A percentile compares a stretch with the other conserved stretches of the same genome.
Evolutionary conservation across 2,113 vertebrate genomes (phyloP).

Genomic region (Halichoerus grypus): DNA sequence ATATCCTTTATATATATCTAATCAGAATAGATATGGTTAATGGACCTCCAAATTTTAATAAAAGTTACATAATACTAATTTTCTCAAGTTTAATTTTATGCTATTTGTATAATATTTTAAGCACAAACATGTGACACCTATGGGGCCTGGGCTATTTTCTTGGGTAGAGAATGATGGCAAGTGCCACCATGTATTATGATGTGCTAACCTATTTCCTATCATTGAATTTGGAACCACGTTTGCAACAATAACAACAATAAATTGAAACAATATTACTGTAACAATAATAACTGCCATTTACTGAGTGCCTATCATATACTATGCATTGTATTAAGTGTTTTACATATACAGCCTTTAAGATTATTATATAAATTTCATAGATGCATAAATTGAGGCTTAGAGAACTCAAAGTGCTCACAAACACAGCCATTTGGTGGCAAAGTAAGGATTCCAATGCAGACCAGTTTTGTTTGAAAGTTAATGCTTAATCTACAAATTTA

Average conservation of each 20-base stretch:
- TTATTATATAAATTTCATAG: not conserved
- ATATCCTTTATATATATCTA: not conserved
- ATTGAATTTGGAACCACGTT: not conserved
- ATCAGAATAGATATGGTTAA: not conserved
- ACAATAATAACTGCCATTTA: not conserved
- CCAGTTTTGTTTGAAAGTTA: not conserved
- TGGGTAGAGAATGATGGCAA: not conserved
- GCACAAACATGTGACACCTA: not conserved
- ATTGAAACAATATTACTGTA: not conserved
- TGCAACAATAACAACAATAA: not conserved
- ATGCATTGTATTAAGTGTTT: not conserved
- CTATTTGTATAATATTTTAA: not conserved
- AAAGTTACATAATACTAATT: not conserved
- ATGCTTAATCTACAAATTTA: not conserved
- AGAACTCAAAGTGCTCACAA: not conserved
- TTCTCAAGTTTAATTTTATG: constrained; percentile 21
- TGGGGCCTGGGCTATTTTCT: not conserved
- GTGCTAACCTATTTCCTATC: not conserved
- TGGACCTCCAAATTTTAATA: not conserved
- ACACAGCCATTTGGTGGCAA: not conserved
- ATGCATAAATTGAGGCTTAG: not conserved
- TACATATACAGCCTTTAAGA: not conserved
- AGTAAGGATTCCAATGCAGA: not conserved
- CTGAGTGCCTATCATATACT: not conserved
- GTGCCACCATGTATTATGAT: not conserved